Percentiles rank a stretch among this genome's conserved stretches.
Conservation (phyloP, 2,797 vertebrate genomes). For the Paedocypris micromegethes region DNA sequence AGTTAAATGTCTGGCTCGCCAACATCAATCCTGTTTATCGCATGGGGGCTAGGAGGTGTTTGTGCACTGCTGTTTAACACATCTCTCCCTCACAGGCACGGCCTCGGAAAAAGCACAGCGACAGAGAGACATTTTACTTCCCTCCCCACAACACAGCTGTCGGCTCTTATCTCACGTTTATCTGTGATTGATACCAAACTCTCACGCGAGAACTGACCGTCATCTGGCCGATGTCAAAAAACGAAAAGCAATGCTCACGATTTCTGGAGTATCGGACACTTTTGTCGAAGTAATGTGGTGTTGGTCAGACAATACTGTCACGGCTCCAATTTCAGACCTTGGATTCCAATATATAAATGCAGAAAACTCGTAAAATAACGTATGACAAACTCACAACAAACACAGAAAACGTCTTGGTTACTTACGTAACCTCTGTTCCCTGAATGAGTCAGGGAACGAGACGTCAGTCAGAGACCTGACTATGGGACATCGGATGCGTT, state of each 20-base stretch:
- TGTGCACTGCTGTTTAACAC: constrained; percentile 65
- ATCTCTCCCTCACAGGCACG: constrained; percentile 51
- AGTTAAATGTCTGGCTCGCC: constrained; percentile 67
- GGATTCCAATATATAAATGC: too few relatives aligned
- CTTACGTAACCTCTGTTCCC: too few relatives aligned
- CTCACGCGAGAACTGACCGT: constrained; percentile 39
- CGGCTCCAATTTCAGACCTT: too few relatives aligned
- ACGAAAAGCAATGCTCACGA: background rate
- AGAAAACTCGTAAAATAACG: too few relatives aligned
- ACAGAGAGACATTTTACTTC: constrained; percentile 40
- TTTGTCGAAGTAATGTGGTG: background rate
- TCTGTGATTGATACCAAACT: constrained; percentile 59
- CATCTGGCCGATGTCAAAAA: constrained; percentile 19
- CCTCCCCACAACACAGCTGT: constrained; percentile 58
- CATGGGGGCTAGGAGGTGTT: constrained; percentile 66
- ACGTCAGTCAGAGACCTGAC: too few relatives aligned
- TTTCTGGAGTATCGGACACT: background rate
- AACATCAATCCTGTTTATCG: constrained; percentile 76
- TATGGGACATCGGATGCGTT: too few relatives aligned
- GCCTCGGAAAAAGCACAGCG: constrained; percentile 40
- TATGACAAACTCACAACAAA: too few relatives aligned
- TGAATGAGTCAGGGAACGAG: too few relatives aligned
- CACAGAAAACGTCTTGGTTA: too few relatives aligned
- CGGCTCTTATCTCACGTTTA: constrained; percentile 50
- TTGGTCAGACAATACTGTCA: too few relatives aligned